Base-by-base conservation (phyloP, 2,888 invertebrate species). In the Chironomus tentans region DNA sequence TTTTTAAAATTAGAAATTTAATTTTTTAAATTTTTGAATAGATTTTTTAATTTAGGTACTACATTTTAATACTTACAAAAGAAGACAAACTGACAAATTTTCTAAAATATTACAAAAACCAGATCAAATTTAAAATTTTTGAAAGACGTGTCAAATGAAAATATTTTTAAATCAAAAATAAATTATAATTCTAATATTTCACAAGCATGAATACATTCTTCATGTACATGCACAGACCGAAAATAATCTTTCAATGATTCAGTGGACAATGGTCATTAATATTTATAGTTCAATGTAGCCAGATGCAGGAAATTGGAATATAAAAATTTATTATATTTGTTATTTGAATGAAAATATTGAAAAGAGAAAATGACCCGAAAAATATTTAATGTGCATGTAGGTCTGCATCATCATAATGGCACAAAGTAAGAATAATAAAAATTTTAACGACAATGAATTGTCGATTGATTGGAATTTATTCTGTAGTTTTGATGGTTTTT, bases 191-290 rank as follows among this genome's bases (percentile, higher is more conserved):
- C 13, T n/a, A 28, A 70, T 38, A 38, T 21, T 47, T 70, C 18
- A 24, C 18, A 22, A 15, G 18, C 61, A n/a, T n/a, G n/a, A n/a
- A n/a, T n/a, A 2, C 28, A 28, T 28, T 38, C 10, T 4, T 38
- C 38, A 10, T 38, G 10, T 38, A 0, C 10, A 38, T 38, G 10
- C 38, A 38, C 10, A 38, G 1, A 38, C 38, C 38, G 72, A 28
- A 65, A 62, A 62, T 71, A 56, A 56, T 56, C 56, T 15, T 28
- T 61, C 28, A 22, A 62, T 15, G 61, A 62, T 15, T 7, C 13
- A 21, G 47, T 71, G 74, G 74, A 65, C 74, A 74, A 74, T 74
- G 74, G 74, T 68, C 74, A 74, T 68, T 74, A 47, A 74, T 68
- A 74, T 68, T 74, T 73, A 65, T 68, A 68, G 47, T 65, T 56